Percentiles rank a stretch among this genome's conserved stretches.
Evolutionary conservation across 2,797 vertebrate genomes (phyloP).

Genomic region (Eptatretus atami): DNA sequence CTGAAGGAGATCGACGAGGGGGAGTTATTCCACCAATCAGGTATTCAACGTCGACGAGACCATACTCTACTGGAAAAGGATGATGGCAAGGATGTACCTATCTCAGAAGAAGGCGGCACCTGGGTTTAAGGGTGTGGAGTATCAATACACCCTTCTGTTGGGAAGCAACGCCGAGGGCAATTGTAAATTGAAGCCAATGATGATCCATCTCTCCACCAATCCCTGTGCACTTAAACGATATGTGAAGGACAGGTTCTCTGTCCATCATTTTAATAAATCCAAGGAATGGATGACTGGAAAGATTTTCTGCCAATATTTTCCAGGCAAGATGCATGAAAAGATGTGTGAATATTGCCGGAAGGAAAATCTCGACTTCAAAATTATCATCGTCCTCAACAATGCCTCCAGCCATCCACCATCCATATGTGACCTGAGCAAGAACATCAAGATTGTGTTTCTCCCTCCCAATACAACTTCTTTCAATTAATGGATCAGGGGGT

Average conservation of each 20-base stretch:
- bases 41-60: not conserved
- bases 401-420: slow-evolving; percentile 2
- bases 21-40: not conserved
- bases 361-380: slow-evolving; percentile 6
- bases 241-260: slow-evolving; percentile 4
- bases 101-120: slow-evolving; percentile 4
- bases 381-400: slow-evolving; percentile 5
- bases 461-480: not conserved
- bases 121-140: slow-evolving; percentile 4
- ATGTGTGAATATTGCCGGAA: not conserved
- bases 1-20: slow-evolving; percentile 3
- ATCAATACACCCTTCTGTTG: slow-evolving; percentile 6
- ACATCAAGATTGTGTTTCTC: slow-evolving; percentile 6
- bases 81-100: not conserved
- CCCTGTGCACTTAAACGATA: slow-evolving; percentile 6
- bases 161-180: slow-evolving; percentile 6
- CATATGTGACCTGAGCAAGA: slow-evolving; percentile 2
- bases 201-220: slow-evolving; percentile 2
- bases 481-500: not conserved
- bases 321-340: too few relatives aligned
- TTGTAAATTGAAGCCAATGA: slow-evolving; percentile 7
- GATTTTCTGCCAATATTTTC: not conserved
- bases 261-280: slow-evolving; percentile 4
- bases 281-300: slow-evolving; percentile 6
- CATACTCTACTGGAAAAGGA: slow-evolving; percentile 4